Percentiles rank a stretch among this genome's conserved stretches.
phyloP scores from a whole-genome alignment of 2,888 invertebrate genomes.

The Drosophila sordidula region DNA sequence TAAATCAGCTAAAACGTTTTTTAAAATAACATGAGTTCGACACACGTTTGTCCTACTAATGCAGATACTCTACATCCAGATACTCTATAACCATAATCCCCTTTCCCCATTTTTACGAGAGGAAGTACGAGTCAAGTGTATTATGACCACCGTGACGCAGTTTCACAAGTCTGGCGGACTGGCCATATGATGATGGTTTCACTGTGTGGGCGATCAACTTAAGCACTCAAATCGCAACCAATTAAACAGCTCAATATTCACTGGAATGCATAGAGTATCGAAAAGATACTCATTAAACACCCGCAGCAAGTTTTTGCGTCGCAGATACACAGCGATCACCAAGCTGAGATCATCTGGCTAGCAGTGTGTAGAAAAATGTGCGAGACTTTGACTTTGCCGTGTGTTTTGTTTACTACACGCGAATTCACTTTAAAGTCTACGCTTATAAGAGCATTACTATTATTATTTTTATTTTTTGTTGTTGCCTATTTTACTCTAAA shows the following conservation, averaged over 20 bases:
- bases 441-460: slow-evolving; percentile 18
- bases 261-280: slow-evolving; percentile 61
- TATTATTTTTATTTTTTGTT: slow-evolving; percentile 31
- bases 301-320: slow-evolving; percentile 58
- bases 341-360: slow-evolving; percentile 68
- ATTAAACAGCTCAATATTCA: slow-evolving; percentile 57
- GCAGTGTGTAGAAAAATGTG: slow-evolving; percentile 30
- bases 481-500: slow-evolving; percentile 41
- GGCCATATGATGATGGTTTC: slow-evolving; percentile 13
- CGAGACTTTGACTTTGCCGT: slow-evolving; percentile 13
- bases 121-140: slow-evolving; percentile 63
- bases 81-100: too few relatives aligned
- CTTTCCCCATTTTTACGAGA: too few relatives aligned
- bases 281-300: slow-evolving; percentile 48
- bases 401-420: slow-evolving; percentile 39
- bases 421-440: slow-evolving; percentile 31
- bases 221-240: slow-evolving; percentile 29
- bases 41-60: too few relatives aligned
- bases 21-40: too few relatives aligned
- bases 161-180: slow-evolving; percentile 30
- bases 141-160: slow-evolving; percentile 44
- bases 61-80: too few relatives aligned
- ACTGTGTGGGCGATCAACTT: slow-evolving; percentile 58
- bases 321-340: slow-evolving; percentile 47
- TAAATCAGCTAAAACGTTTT: background rate